Percentiles rank a stretch among this genome's conserved stretches.
These are phyloP conservation scores for Apis mellifera DNA, from an alignment of 1,140 invertebrate species.

Conservation along the genomic window DNA sequence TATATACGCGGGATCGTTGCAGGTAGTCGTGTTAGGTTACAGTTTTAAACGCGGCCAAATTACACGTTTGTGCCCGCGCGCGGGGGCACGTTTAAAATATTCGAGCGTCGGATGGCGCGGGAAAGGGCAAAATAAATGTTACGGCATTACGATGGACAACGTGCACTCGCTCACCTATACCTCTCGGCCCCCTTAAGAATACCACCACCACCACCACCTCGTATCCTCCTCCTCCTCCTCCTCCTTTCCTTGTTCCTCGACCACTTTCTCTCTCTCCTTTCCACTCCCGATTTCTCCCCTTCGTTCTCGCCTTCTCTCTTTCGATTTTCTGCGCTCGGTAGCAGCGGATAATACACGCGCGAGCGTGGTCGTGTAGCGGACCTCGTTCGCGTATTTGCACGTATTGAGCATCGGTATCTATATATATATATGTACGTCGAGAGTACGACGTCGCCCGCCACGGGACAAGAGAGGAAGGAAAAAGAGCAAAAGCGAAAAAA, in stretches of 20 bases:
- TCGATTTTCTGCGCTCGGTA: constrained; percentile 33
- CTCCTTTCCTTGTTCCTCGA: neutral
- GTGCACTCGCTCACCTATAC: constrained; percentile 63
- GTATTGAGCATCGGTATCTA: constrained; percentile 27
- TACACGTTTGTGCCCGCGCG: constrained; percentile 74
- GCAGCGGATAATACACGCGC: neutral
- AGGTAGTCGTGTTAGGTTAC: constrained; percentile 79
- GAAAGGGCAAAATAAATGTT: constrained; percentile 80
- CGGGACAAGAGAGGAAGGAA: constrained; percentile 40
- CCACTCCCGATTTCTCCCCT: neutral
- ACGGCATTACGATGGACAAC: constrained; percentile 76
- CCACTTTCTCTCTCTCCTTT: neutral
- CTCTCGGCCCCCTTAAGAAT: constrained; percentile 49
- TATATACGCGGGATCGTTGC: constrained; percentile 55
- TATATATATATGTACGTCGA: constrained; percentile 4
- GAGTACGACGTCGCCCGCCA: constrained; percentile 35
- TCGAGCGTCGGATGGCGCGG: constrained; percentile 72
- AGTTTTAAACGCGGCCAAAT: constrained; percentile 78
- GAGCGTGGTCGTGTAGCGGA: neutral
- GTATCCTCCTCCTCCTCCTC: constrained; percentile 11
- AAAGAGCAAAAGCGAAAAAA: constrained; percentile 33
- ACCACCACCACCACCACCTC: constrained; percentile 22
- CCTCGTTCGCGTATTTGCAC: constrained; percentile 3
- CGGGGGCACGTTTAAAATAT: constrained; percentile 74
- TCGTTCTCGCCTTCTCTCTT: neutral